Base-by-base conservation (phyloP, 2,888 invertebrate genomes). In the Leptopilina syphax region DNA sequence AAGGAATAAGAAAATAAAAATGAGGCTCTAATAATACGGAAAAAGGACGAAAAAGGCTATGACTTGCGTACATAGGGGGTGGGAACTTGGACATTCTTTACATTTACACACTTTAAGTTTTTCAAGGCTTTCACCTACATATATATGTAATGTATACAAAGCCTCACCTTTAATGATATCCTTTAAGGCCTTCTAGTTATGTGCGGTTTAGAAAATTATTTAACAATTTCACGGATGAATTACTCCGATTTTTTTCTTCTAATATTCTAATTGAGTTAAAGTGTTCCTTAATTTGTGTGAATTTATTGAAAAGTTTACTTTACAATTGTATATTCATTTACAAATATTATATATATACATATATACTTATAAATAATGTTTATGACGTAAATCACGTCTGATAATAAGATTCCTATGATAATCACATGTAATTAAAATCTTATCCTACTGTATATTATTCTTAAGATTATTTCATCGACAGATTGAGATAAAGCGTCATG, bases 171-270 rank as follows among this genome's bases (percentile, higher is more conserved):
- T 54, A 70, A 54, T 34, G 8, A 57, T 70, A 70, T 70, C 54
- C 70, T 70, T 70, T 54, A 13, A 70, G 70, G 1, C 34, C 27
- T 34, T 18, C 27, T 54, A 50, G 54, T 70, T 44, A 44, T 13
- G 27, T 27, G 8, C 13, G 3, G 54, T 24, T 70, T 70, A 54
- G 54, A 70, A 70, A 57, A 50, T 70, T 70, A 54, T 70, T 70
- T 34, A 54, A 70, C 34, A 70, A 54, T 57, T 50, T 34, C 54
- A 54, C 34, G 54, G 54, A 34, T 50, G 54, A 70, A 54, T 41
- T 77, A n/a, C 7, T 9, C 80, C 44, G 2, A 2, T 0, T 44
- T 1, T 85, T 83, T 78, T 77, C 9, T 77, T 13, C n/a, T 34
- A 34, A 77, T 44, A 8, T 34, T 57, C 8, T 66, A 77, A 63